Percentiles rank a stretch among this genome's conserved stretches.
These are phyloP conservation scores for Enteromius thamalakanensis DNA, from an alignment of 2,797 vertebrate genomes.

Conservation along the genomic window DNA sequence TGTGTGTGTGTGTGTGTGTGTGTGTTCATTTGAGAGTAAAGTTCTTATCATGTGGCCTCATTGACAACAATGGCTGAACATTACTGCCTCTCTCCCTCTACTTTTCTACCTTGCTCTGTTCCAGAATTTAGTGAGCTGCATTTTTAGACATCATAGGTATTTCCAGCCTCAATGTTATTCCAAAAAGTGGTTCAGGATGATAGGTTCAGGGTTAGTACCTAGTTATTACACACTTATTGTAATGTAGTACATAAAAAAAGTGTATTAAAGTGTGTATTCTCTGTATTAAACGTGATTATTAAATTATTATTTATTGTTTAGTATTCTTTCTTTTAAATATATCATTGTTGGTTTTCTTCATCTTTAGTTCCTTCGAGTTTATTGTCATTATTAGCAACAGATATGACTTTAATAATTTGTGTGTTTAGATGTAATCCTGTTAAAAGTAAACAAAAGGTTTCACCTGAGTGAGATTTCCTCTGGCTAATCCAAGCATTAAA, in stretches of 20 bases:
- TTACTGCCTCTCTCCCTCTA: not conserved
- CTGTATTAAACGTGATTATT: not conserved
- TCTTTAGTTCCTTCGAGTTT: constrained; percentile 22
- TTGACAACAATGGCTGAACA: constrained; percentile 17
- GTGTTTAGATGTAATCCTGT: constrained; percentile 57
- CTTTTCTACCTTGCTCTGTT: not conserved
- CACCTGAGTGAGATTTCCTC: constrained; percentile 62
- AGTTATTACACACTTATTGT: too few species aligned
- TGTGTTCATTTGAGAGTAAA: constrained; percentile 36
- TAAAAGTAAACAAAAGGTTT: constrained; percentile 59
- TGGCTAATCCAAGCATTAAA: constrained; percentile 59
- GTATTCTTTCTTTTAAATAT: not conserved
- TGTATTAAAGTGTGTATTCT: too few species aligned
- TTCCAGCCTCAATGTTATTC: not conserved
- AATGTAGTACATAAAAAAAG: too few species aligned
- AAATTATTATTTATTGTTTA: not conserved
- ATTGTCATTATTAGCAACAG: constrained; percentile 36
- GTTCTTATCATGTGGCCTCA: constrained; percentile 31
- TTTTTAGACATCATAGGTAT: not conserved
- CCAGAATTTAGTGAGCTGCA: constrained; percentile 3
- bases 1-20: constrained; percentile 33
- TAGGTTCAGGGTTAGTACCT: too few species aligned
- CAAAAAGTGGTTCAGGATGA: not conserved
- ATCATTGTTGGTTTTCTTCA: constrained; percentile 59
- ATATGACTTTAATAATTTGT: not conserved